Conservation (phyloP, 2,797 vertebrate genomes). For the Kryptolebias ocellatus region DNA sequence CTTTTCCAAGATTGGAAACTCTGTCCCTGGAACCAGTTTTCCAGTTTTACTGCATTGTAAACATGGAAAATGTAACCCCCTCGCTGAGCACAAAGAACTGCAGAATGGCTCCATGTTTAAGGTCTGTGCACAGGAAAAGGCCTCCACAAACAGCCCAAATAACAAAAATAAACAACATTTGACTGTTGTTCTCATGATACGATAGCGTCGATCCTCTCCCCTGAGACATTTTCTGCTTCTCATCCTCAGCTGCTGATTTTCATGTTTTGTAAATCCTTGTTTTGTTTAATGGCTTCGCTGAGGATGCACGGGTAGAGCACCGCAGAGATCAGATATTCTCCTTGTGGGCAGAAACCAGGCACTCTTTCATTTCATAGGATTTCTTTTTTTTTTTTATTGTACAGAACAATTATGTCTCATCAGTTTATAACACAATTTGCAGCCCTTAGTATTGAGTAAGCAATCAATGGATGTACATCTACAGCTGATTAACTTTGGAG, state of each 20-base stretch:
- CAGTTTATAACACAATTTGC: too few relatives aligned
- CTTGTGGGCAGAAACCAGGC: too few relatives aligned
- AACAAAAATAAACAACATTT: constrained; percentile 11
- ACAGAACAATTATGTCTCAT: too few relatives aligned
- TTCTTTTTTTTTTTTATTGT: neutral
- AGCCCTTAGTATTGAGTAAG: too few relatives aligned
- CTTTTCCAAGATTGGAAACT: constrained; percentile 43
- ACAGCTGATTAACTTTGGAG: too few relatives aligned
- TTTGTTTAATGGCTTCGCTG: constrained; percentile 54
- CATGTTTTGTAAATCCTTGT: constrained; percentile 48
- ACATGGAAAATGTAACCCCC: constrained; percentile 58
- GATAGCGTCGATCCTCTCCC: neutral
- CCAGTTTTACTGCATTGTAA: constrained; percentile 44
- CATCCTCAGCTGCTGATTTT: constrained; percentile 27
- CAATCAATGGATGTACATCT: too few relatives aligned
- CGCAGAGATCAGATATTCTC: too few relatives aligned
- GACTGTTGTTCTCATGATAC: neutral
- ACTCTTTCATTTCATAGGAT: neutral
- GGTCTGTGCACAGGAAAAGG: constrained; percentile 5
- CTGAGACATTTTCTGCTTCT: constrained; percentile 6
- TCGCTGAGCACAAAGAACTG: constrained; percentile 20
- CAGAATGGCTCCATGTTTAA: constrained; percentile 55
- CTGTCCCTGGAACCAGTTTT: constrained; percentile 29
- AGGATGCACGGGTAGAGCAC: constrained; percentile 8
- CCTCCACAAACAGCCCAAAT: neutral